Evolutionary conservation across 2,888 invertebrate species (phyloP).

Genomic region (Eretmocerus hayati): DNA sequence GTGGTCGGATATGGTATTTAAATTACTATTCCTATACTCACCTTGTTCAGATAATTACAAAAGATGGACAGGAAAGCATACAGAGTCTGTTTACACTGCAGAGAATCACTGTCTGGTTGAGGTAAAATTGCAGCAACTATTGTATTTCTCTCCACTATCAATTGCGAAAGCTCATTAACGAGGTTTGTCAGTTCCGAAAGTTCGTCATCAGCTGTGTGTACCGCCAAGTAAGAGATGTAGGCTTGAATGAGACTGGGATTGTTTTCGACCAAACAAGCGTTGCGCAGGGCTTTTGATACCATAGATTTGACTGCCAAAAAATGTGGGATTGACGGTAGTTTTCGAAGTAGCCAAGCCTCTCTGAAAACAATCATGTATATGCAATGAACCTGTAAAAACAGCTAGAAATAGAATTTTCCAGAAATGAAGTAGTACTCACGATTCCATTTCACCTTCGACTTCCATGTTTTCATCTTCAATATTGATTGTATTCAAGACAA

Average conservation of each 20-base stretch:
- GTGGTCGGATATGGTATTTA: not conserved
- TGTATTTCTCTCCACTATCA: slow-evolving; percentile 84
- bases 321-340: slow-evolving; percentile 69
- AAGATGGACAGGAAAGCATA: slow-evolving; percentile 67
- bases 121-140: slow-evolving; percentile 77
- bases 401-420: not conserved
- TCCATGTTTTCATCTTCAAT: slow-evolving; percentile 47
- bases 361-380: slow-evolving; percentile 25
- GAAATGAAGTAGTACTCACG: slow-evolving; percentile 26
- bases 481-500: slow-evolving; percentile 56
- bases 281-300: slow-evolving; percentile 65
- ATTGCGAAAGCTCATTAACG: slow-evolving; percentile 76
- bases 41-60: slow-evolving; percentile 65
- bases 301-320: slow-evolving; percentile 67
- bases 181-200: slow-evolving; percentile 63
- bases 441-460: slow-evolving; percentile 38
- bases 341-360: slow-evolving; percentile 54
- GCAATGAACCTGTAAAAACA: not conserved
- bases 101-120: slow-evolving; percentile 47
- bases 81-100: slow-evolving; percentile 53
- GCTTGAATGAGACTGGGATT: slow-evolving; percentile 73
- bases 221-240: slow-evolving; percentile 78
- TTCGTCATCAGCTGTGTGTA: slow-evolving; percentile 61
- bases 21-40: not conserved
- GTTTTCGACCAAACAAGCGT: slow-evolving; percentile 88